Base-by-base conservation (phyloP, 2,888 invertebrate genomes). In the Papilio gigon region DNA sequence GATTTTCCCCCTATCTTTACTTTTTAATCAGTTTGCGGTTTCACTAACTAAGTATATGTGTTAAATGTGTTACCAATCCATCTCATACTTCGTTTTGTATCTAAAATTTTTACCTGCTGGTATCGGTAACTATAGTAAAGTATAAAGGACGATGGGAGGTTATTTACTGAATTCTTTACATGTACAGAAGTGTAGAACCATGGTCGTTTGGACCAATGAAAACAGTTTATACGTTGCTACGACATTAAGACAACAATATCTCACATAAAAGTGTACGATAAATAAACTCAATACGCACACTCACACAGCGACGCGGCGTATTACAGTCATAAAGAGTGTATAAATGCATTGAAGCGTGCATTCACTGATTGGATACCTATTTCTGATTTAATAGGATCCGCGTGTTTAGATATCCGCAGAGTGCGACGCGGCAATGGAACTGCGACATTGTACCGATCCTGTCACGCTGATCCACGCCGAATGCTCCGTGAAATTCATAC, bases 301-400 rank as follows among this genome's bases (percentile, higher is more conserved):
- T 58, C 60, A 37, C 64, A 50, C 62, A 68, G 66, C 58, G 22
- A 61, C 63, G 56, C 27, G 64, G 56, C 66, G 68, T 75, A 74
- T 76, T 75, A 72, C 71, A 70, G 75, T 74, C 77, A 78, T 81
- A 83, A 84, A 80, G 83, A 80, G 81, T 79, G 78, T 80, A 81
- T 86, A 84, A 85, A 87, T 64, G 72, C 80, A 74, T 63, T 77
- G 80, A 80, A 82, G 82, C 85, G 79, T 84, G 76, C 71, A 74
- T 70, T 44, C 80, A 80, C 82, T 88, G 88, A 88, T 88, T 88
- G 86, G 86, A 86, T 87, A 80, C 80, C 84, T 88, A 87, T 88
- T 88, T 87, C 81, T 83, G 86, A 82, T 86, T 85, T 86, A 84
- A 85, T 85, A 76, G 75, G 79, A 81, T 79, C 77, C 78, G 78